phyloP scores from a whole-genome alignment of 2,797 vertebrate genomes.

The Acrossocheilus fasciatus region DNA sequence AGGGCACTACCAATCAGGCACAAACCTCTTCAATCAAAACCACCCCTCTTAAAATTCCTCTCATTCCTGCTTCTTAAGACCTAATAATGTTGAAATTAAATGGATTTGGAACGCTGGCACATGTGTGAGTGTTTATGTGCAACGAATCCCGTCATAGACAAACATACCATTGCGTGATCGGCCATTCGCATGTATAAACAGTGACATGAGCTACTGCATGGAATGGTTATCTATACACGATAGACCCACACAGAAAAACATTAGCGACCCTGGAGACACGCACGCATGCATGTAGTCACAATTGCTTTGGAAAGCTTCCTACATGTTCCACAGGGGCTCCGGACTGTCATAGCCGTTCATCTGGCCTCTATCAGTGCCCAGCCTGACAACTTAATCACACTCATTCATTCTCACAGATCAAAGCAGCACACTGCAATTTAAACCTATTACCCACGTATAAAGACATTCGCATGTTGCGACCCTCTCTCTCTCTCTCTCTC shows the following conservation, averaged over 20 bases:
- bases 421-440: constrained; percentile 64
- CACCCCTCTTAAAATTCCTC: constrained; percentile 62
- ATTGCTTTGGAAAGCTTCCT: constrained; percentile 61
- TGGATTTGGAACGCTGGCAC: constrained; percentile 54
- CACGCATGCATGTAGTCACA: constrained; percentile 56
- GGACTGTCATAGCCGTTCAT: constrained; percentile 71
- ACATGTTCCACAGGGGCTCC: constrained; percentile 59
- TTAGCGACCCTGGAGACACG: constrained; percentile 46
- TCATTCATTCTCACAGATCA: constrained; percentile 74
- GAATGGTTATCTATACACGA: constrained; percentile 4
- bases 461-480: constrained; percentile 43
- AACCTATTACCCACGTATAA: constrained; percentile 55
- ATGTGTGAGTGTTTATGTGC: constrained; percentile 61
- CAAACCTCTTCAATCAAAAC: constrained; percentile 61
- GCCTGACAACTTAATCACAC: constrained; percentile 74
- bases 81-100: constrained; percentile 65
- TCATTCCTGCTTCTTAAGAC: constrained; percentile 65
- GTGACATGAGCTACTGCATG: constrained; percentile 34
- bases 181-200: constrained; percentile 28
- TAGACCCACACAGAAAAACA: constrained; percentile 17
- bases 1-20: constrained; percentile 54
- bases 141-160: constrained; percentile 28
- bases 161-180: constrained; percentile 14
- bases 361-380: constrained; percentile 74
- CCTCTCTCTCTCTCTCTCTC: background rate